Evolutionary conservation across 2,797 vertebrate species (phyloP), one percentile per base, ranked within the genome.

Genomic region (Chrosomus eos): DNA sequence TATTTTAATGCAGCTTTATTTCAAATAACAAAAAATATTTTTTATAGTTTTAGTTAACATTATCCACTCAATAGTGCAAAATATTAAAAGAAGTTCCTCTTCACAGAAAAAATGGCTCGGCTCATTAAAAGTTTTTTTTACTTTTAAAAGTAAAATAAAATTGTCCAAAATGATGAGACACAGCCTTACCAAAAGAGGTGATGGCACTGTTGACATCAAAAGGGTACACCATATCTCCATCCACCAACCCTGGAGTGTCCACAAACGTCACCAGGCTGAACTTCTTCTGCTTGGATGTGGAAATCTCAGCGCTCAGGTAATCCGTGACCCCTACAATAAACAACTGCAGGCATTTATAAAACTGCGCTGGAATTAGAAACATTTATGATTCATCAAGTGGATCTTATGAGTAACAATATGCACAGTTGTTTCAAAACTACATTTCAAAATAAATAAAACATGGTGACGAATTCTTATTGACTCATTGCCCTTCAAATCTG

Each of bases 251-350:
- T 0, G 95, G 95, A 4, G 96, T 96, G 92, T 96, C 95, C 88
- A 96, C 94, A 67, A 96, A 96, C 1, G 94, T 96, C 90, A 96
- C 93, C 89, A 96, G 90, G 85, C 93, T 96, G 92, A 96, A 96
- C 88, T 96, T 96, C 94, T 96, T 96, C 93, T 95, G 94, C 89
- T 95, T 96, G 84, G 95, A 96, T 87, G 95, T 95, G 87, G 96
- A 95, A 90, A 96, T 95, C 90, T 96, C 95, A 33, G 95, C 93
- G 26, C 91, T 89, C 86, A 96, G 90, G 90, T 96, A 96, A 87
- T 95, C 95, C 64, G 88, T 91, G 26, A 94, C 92, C 87, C 95
- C 95, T 96, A 90, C 8, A 89, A 93, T 21, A 92, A 23, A 93
- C 53, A 90, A 88, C 88, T 88, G 74, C 82, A 80, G 81, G 66